Evolutionary conservation across 2,888 invertebrate species (phyloP).

Genomic region (Amblyteles armatorius): DNA sequence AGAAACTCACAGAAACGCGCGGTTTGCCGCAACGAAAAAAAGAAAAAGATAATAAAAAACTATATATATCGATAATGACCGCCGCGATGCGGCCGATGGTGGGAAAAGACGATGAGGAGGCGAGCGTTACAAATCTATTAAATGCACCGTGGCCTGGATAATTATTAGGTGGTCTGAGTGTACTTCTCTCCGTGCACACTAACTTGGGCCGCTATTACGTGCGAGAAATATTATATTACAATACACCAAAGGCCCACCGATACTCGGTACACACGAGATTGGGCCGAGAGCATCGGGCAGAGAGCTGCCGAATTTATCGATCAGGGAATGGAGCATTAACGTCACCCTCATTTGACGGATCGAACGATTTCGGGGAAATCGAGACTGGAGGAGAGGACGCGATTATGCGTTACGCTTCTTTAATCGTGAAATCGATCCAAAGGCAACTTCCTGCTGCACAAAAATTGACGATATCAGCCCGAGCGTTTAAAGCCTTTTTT

Average conservation of each 20-base stretch:
- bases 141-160: slow-evolving; percentile 56
- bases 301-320: slow-evolving; percentile 58
- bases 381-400: slow-evolving; percentile 8
- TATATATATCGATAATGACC: slow-evolving; percentile 51
- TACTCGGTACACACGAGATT: slow-evolving; percentile 27
- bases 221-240: slow-evolving; percentile 61
- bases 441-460: slow-evolving; percentile 50
- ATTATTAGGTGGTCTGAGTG: slow-evolving; percentile 57
- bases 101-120: slow-evolving; percentile 40
- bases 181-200: slow-evolving; percentile 46
- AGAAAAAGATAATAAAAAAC: background rate
- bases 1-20: slow-evolving; percentile 58
- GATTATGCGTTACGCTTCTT: slow-evolving; percentile 57
- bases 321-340: slow-evolving; percentile 53
- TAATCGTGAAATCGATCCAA: slow-evolving; percentile 58
- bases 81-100: background rate
- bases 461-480: slow-evolving; percentile 39
- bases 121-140: slow-evolving; percentile 65
- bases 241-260: slow-evolving; percentile 20
- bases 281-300: background rate
- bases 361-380: slow-evolving; percentile 64
- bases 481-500: slow-evolving; percentile 7
- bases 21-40: slow-evolving; percentile 30
- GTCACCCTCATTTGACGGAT: slow-evolving; percentile 65
- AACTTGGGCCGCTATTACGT: slow-evolving; percentile 61